Evolutionary conservation across 2,888 invertebrate species (phyloP).

Genomic region (Nomada ferruginata): DNA sequence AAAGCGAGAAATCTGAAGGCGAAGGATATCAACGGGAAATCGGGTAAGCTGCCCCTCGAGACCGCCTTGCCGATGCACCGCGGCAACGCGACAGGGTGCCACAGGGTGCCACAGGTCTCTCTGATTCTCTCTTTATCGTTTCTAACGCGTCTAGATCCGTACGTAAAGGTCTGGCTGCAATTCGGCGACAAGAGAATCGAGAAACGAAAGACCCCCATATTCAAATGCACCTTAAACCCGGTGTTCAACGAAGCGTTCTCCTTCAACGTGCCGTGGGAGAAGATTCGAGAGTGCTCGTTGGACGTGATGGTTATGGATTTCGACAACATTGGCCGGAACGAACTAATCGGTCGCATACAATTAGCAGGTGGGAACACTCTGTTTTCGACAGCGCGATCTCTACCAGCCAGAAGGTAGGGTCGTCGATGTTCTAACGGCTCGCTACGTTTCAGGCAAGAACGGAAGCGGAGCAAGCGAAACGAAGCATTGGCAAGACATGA

Average conservation of each 20-base stretch:
- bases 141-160: constrained; percentile 91
- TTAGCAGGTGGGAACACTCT: constrained; percentile 89
- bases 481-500: constrained; percentile 99
- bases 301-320: constrained; percentile 99
- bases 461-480: constrained; percentile 98
- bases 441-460: constrained; percentile 91
- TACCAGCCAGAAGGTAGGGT: too few relatives aligned
- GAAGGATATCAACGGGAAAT: constrained; percentile 98
- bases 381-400: background rate
- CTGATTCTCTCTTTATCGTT: constrained; percentile 8
- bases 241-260: constrained; percentile 98
- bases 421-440: background rate
- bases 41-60: constrained; percentile 86
- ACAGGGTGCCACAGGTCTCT: background rate
- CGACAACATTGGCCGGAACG: constrained; percentile 97
- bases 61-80: background rate
- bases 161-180: constrained; percentile 99
- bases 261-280: constrained; percentile 98
- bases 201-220: constrained; percentile 97
- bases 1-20: constrained; percentile 98
- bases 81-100: background rate
- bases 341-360: constrained; percentile 95
- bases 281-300: constrained; percentile 96
- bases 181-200: constrained; percentile 97
- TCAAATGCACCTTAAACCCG: constrained; percentile 97